Percentiles rank a stretch among this genome's conserved stretches.
Conservation (phyloP, 2,113 vertebrate species). For the Limanda limanda region DNA sequence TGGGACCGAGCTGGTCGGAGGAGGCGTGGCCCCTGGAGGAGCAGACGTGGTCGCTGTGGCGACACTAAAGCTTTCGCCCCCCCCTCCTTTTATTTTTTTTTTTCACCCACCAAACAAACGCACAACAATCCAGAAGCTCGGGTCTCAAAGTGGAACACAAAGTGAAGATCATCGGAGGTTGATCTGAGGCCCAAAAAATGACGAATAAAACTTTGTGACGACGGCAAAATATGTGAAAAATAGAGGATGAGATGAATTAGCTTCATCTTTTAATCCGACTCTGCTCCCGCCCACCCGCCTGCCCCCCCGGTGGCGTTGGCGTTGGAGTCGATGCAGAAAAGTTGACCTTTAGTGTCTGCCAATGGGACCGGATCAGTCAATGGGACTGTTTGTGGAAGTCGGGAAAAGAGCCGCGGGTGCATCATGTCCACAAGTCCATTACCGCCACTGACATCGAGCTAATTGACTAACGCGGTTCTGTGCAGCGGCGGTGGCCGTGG, state of each 20-base stretch:
- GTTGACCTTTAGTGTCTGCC: conserved; percentile 70
- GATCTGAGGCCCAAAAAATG: too few relatives aligned
- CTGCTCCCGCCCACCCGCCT: conserved; percentile 1
- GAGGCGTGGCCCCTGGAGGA: conserved; percentile 40
- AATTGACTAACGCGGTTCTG: conserved; percentile 64
- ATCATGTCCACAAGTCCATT: conserved; percentile 67
- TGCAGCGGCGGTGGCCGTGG: conserved; percentile 19
- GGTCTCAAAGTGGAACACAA: neutral
- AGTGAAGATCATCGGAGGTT: neutral
- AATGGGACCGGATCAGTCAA: conserved; percentile 47
- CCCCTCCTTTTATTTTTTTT: conserved; percentile 13
- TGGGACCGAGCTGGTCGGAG: conserved; percentile 37
- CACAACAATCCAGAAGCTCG: neutral
- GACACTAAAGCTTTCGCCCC: conserved; percentile 41
- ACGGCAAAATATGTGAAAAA: too few relatives aligned
- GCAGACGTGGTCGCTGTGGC: conserved; percentile 10
- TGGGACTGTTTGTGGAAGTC: neutral
- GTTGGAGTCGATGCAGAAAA: too few relatives aligned
- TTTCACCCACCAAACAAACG: conserved; percentile 34
- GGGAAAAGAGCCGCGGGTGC: conserved; percentile 57
- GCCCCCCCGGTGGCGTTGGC: too few relatives aligned
- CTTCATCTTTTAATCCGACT: too few relatives aligned
- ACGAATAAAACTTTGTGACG: too few relatives aligned
- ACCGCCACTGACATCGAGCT: conserved; percentile 72
- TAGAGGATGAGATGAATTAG: too few relatives aligned